Conservation (phyloP, 92 coral and sea anemone species). For the Montipora capitata region DNA sequence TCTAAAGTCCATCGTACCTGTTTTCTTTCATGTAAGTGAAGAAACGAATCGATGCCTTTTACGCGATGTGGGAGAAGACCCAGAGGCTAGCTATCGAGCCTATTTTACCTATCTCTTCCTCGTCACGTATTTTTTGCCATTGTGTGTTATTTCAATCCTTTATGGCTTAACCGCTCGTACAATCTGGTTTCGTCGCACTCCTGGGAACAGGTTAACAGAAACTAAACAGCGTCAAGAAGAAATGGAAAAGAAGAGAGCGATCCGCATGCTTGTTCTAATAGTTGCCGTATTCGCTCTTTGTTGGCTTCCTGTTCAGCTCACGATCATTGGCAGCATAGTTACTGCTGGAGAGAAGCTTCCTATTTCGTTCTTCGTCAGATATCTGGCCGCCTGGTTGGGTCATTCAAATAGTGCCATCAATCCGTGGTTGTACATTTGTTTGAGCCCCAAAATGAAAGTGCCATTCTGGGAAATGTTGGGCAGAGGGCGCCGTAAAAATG, state of each 20-base stretch:
- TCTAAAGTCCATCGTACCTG: constrained; percentile 14
- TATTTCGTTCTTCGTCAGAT: neutral
- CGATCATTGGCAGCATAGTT: neutral
- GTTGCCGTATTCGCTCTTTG: constrained; percentile 26
- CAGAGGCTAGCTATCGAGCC: neutral
- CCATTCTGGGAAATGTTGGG: neutral
- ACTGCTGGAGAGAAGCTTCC: too few species aligned
- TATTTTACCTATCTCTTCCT: neutral
- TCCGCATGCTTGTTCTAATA: neutral
- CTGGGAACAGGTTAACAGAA: neutral
- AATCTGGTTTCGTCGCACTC: constrained; percentile 12
- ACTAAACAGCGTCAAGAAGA: neutral
- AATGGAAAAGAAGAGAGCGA: neutral
- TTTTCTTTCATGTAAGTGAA: neutral
- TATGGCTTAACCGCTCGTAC: constrained; percentile 1
- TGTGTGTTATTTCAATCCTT: constrained; percentile 1
- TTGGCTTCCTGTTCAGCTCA: constrained; percentile 21
- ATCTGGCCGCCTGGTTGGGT: constrained; percentile 4
- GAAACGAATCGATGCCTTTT: too few species aligned
- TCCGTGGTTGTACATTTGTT: constrained; percentile 29
- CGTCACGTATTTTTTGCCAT: constrained; percentile 5
- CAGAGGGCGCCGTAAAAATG: neutral
- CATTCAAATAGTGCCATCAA: constrained; percentile 39
- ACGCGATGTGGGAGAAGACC: neutral
- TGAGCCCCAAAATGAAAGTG: constrained; percentile 4